Base-by-base conservation (phyloP, 1,140 invertebrate species). In the Medauroidea extradentata region DNA sequence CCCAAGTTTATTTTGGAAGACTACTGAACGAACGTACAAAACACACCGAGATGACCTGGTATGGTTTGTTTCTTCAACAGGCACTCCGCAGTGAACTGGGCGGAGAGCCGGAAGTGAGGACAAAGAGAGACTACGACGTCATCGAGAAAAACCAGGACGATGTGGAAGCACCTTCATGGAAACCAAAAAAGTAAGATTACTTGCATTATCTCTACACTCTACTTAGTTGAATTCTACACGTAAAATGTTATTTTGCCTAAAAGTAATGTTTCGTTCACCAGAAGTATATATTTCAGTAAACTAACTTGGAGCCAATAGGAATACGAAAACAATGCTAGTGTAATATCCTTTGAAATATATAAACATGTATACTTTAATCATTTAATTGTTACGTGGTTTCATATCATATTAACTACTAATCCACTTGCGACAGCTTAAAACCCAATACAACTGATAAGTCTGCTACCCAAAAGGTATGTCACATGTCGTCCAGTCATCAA, bases 121-220 rank as follows among this genome's bases (percentile, higher is more conserved):
- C 29, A 13, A 59, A 55, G 50, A 16, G 57, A 21, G 41, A 39
- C 13, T 59, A 59, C 52, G 44, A 59, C 23, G 57, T 62, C 0
- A 42, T 53, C 51, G 61, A 59, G 27, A 19, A 38, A 4, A 53
- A 42, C 9, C 18, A 29, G n/a, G 61, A 59, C 16, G 57, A 59
- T 27, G 41, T 39, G 16, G 50, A 29, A 39, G 55, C 56, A 0
- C 51, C 48, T 27, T 25, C 21, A 1, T 59, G 57, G 57, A 59
- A 52, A 8, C 61, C 21, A 78, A 79, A 27, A 68, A 85, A 56
- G 77, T 64, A 29, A 71, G 65, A 21, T 16, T 2, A 5, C 23
- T 1, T 7, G 2, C n/a, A 18, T 21, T 14, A 5, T 53, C 18
- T 53, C 13, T 9, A 3, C 8, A 34, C 14, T 9, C 2, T 8